Evolutionary conservation across 2,113 vertebrate genomes (phyloP).

Genomic region (Neodontobutis hainanensis): DNA sequence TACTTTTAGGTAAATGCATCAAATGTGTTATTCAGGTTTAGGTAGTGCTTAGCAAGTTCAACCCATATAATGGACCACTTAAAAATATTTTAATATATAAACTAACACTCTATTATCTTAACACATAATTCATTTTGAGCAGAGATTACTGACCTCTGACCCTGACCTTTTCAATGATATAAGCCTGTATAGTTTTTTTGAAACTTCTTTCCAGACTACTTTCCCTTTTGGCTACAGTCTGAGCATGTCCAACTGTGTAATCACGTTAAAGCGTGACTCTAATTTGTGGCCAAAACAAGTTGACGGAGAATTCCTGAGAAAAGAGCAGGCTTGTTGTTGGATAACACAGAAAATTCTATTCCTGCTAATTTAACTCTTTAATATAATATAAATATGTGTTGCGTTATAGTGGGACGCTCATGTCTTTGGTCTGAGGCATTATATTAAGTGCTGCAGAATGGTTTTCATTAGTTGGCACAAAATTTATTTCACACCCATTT

Average conservation of each 20-base stretch:
- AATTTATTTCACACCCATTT: neutral
- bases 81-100: too few relatives aligned
- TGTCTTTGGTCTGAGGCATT: neutral
- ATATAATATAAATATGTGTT: neutral
- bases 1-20: too few relatives aligned
- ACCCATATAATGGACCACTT: too few relatives aligned
- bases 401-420: neutral
- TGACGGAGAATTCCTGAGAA: slow-evolving; percentile 8
- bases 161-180: neutral
- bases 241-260: neutral
- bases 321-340: slow-evolving; percentile 6
- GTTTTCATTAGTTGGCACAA: neutral
- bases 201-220: neutral
- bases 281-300: slow-evolving; percentile 1
- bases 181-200: neutral
- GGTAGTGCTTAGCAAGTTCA: too few relatives aligned
- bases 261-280: slow-evolving; percentile 5
- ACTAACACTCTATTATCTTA: too few relatives aligned
- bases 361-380: too few relatives aligned
- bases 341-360: neutral
- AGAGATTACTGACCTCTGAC: neutral
- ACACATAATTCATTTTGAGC: neutral
- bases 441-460: neutral
- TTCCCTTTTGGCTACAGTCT: neutral
- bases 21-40: too few relatives aligned